Evolutionary conservation across 2,797 vertebrate species (phyloP).

Genomic region (Vireo griseus): DNA sequence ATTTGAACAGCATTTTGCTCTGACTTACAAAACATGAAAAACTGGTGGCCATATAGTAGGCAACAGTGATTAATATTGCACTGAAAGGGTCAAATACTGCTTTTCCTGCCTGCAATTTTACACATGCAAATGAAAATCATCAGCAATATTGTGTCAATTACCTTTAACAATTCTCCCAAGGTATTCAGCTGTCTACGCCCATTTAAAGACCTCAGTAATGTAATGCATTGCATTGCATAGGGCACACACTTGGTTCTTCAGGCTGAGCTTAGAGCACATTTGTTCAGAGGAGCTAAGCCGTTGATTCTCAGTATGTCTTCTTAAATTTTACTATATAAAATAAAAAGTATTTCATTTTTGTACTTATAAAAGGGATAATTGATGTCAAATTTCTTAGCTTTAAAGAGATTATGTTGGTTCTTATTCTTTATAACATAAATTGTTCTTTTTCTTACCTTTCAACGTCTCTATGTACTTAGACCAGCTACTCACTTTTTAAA

Average conservation of each 20-base stretch:
- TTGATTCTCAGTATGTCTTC: neutral
- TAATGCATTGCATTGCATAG: neutral
- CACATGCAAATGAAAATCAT: neutral
- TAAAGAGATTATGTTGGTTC: neutral
- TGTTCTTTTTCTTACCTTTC: neutral
- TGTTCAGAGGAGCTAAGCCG: neutral
- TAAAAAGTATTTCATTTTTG: neutral
- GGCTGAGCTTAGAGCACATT: neutral
- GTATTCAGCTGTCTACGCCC: neutral
- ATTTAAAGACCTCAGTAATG: neutral
- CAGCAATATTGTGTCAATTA: neutral
- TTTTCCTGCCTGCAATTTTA: neutral
- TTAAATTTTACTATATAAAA: neutral
- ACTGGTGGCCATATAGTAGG: neutral
- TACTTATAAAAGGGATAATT: neutral
- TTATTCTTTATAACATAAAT: neutral
- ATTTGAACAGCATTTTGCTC: neutral
- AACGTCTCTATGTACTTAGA: neutral
- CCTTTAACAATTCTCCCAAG: neutral
- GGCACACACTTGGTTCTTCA: neutral
- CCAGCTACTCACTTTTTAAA: neutral
- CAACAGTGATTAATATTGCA: neutral
- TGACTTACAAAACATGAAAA: neutral
- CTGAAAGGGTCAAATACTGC: neutral
- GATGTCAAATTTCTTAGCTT: neutral